Evolutionary conservation across 2,113 vertebrate species (phyloP).

Genomic region (Malurus melanocephalus): DNA sequence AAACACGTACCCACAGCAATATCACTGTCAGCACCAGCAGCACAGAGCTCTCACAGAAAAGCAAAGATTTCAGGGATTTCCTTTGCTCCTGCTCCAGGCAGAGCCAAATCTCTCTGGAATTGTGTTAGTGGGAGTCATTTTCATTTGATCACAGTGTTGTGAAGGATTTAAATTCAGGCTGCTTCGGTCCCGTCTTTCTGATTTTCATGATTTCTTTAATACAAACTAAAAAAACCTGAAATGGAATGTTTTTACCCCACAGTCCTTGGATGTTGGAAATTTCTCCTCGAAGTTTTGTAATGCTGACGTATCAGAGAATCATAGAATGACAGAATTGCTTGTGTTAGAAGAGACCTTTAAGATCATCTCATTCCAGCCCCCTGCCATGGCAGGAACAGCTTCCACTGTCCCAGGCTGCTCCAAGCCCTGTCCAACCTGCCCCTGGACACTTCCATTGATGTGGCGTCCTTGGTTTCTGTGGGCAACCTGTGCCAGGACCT

Average conservation of each 20-base stretch:
- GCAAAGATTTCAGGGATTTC: background rate
- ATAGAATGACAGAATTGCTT: background rate
- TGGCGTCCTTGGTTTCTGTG: rapidly evolving
- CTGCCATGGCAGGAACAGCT: background rate
- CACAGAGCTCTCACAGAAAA: background rate
- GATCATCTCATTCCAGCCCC: rapidly evolving
- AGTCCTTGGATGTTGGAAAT: background rate
- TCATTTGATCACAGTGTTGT: background rate
- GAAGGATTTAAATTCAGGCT: background rate
- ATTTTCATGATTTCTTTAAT: background rate
- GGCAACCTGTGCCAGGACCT: background rate
- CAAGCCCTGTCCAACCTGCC: background rate
- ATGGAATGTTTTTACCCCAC: background rate
- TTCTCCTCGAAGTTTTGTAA: background rate
- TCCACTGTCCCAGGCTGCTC: background rate
- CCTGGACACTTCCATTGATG: background rate
- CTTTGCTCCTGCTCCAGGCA: background rate
- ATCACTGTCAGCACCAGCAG: background rate
- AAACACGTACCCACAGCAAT: background rate
- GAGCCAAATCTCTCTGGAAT: background rate
- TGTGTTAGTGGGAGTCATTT: background rate
- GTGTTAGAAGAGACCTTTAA: background rate
- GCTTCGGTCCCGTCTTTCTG: background rate
- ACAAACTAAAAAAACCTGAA: background rate
- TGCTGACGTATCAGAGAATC: background rate